Percentiles rank a stretch among this genome's conserved stretches.
These are phyloP conservation scores for Drosophila sulfurigaster DNA, from an alignment of 1,140 invertebrate genomes.

Conservation along the genomic window DNA sequence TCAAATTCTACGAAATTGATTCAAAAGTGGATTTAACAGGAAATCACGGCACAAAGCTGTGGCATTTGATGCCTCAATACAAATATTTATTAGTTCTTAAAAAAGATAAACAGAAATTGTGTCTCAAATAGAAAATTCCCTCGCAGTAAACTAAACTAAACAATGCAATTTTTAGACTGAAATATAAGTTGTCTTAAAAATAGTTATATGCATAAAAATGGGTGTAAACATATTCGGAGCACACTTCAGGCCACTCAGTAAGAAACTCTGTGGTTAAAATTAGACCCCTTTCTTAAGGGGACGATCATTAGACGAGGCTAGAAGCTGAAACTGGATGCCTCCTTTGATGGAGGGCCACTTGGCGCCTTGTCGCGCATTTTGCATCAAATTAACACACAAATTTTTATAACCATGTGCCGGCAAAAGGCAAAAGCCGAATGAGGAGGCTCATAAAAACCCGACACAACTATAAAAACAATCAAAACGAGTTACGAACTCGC, in stretches of 20 bases:
- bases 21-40: not conserved
- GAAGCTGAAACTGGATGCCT: slow-evolving; percentile 16
- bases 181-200: no score
- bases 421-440: not conserved
- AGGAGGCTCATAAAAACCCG: slow-evolving; percentile 60
- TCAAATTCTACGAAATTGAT: slow-evolving; percentile 6
- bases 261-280: not conserved
- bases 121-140: no score
- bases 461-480: slow-evolving; percentile 80
- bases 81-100: not conserved
- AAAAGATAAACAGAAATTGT: no score
- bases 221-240: no score
- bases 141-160: no score
- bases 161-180: no score
- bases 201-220: no score
- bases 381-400: slow-evolving; percentile 81
- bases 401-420: slow-evolving; percentile 70
- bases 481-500: slow-evolving; percentile 73
- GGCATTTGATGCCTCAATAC: not conserved
- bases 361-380: slow-evolving; percentile 70
- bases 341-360: slow-evolving; percentile 17
- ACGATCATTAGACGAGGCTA: slow-evolving; percentile 59
- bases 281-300: slow-evolving; percentile 18
- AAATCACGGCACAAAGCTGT: not conserved
- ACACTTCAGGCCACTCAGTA: no score